phyloP scores from a whole-genome alignment of 2,888 invertebrate species.

The Eristalis tenax region DNA sequence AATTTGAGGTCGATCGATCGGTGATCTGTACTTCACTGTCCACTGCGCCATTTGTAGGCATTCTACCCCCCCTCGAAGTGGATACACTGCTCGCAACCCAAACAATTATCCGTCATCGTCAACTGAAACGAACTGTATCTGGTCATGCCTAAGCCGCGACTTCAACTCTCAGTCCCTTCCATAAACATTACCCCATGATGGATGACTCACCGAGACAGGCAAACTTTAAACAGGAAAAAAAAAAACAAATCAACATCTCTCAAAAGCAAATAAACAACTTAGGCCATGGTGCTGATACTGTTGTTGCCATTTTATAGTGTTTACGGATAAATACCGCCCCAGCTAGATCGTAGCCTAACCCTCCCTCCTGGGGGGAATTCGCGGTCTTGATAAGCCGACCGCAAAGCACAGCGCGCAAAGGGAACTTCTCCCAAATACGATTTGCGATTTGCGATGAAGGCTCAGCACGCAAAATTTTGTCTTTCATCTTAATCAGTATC shows the following conservation, averaged over 20 bases:
- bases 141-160: slow-evolving; percentile 4
- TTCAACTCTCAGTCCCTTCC: background rate
- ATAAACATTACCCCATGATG: slow-evolving; percentile 7
- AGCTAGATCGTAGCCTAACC: background rate
- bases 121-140: background rate
- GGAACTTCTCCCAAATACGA: slow-evolving; percentile 32
- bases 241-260: background rate
- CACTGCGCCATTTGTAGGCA: slow-evolving; percentile 5
- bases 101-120: slow-evolving; percentile 18
- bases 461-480: slow-evolving; percentile 9
- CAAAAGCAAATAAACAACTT: slow-evolving; percentile 41
- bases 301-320: background rate
- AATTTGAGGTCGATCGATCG: slow-evolving; percentile 35
- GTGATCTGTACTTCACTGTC: background rate
- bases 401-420: slow-evolving; percentile 9
- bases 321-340: slow-evolving; percentile 7
- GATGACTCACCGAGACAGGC: slow-evolving; percentile 23
- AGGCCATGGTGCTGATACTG: background rate
- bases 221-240: slow-evolving; percentile 1
- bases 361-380: background rate
- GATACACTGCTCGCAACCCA: background rate
- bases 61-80: background rate
- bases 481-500: slow-evolving; percentile 12
- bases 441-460: slow-evolving; percentile 47
- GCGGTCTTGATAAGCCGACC: slow-evolving; percentile 22